These are phyloP conservation scores for Graphium colonna DNA, from an alignment of 2,888 invertebrate genomes.

Conservation along the genomic window DNA sequence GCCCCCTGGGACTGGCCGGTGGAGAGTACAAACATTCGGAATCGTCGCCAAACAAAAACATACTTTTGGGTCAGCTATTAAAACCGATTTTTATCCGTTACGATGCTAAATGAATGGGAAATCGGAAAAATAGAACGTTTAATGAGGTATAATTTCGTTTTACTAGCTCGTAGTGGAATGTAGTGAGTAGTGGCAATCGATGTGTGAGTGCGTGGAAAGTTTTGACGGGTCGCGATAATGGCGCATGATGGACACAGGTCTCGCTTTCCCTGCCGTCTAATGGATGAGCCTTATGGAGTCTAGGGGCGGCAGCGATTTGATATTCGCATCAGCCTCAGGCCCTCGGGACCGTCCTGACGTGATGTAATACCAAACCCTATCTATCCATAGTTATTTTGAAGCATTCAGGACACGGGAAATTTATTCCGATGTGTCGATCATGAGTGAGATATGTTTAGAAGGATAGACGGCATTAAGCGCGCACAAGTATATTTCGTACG, in stretches of 20 bases:
- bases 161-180: conserved; percentile 45
- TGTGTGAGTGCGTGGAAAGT: conserved; percentile 32
- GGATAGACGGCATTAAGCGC: background rate
- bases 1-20: conserved; percentile 74
- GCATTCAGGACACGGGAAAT: conserved; percentile 50
- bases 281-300: conserved; percentile 67
- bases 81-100: conserved; percentile 49
- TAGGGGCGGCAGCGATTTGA: conserved; percentile 73
- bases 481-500: too few species aligned
- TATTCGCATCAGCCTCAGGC: conserved; percentile 66
- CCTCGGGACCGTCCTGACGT: conserved; percentile 63
- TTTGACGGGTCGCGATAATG: conserved; percentile 40
- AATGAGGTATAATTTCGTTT: conserved; percentile 50
- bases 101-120: conserved; percentile 38
- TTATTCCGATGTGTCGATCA: conserved; percentile 45
- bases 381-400: conserved; percentile 55
- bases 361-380: conserved; percentile 58
- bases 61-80: conserved; percentile 49
- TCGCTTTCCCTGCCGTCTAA: conserved; percentile 58
- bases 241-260: conserved; percentile 55
- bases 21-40: conserved; percentile 58
- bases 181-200: conserved; percentile 5
- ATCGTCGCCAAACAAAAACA: conserved; percentile 56
- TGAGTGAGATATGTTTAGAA: conserved; percentile 19
- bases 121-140: conserved; percentile 62